Base-by-base conservation (phyloP, 2,797 vertebrate genomes). In the Enteromius paludinosus region DNA sequence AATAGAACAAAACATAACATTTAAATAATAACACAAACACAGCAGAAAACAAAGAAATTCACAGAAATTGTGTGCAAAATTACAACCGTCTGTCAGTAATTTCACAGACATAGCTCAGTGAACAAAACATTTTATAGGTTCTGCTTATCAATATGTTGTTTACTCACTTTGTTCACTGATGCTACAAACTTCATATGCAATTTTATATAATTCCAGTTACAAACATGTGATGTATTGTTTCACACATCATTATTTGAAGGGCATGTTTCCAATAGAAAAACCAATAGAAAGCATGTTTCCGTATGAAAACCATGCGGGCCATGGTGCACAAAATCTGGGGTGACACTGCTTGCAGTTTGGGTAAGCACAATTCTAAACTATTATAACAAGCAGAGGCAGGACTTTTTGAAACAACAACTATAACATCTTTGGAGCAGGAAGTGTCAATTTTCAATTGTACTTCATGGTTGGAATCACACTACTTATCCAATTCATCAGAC, bases 161-260 rank as follows among this genome's bases (percentile, higher is more conserved):
- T 56, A 35, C n/a, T 56, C 38, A 30, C 11, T 74, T 8, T n/a
- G 10, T 38, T 74, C 1, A 5, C 2, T 17, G 43, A 49, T 61
- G 35, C 12, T 43, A 25, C 11, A 9, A 38, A 14, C 30, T 20
- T 71, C 25, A 70, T 23, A 33, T 52, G 69, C 45, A 28, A 56
- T 75, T 79, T 15, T 28, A 33, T 38, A n/a, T 30, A 43, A 41
- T 17, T 47, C 20, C 17, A 45, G 59, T 74, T 47, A 79, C 41
- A 68, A 59, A 68, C 66, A 12, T 56, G 17, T 66, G 6, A 54
- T 20, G 23, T 43, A 47, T 17, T 43, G 18, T 54, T 45, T 25
- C 38, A 35, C 38, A 45, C 5, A 20, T 33, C 28, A 47, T n/a
- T 68, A 68, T 47, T 59, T 75, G 41, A 73, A 75, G 35, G 35